phyloP scores from a whole-genome alignment of 2,113 vertebrate species.

The Pseudopipra pipra region DNA sequence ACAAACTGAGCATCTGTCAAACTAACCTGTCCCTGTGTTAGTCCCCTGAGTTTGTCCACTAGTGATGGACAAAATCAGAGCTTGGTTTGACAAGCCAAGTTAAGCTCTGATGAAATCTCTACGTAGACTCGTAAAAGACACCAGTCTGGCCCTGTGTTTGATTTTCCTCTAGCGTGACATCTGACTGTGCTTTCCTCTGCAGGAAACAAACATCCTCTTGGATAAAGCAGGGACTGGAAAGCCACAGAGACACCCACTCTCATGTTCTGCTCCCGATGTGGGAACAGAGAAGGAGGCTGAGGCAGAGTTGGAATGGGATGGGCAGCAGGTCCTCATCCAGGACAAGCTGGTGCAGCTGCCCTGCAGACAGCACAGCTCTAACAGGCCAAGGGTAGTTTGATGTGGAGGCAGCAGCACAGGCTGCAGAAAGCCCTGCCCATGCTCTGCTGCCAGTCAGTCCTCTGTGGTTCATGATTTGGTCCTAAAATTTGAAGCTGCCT shows the following conservation, averaged over 20 bases:
- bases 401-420: background rate
- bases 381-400: background rate
- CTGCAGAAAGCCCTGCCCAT: background rate
- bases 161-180: background rate
- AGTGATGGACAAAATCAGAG: background rate
- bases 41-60: background rate
- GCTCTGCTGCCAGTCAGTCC: background rate
- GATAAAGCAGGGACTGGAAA: background rate
- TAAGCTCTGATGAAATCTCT: background rate
- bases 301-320: background rate
- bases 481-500: background rate
- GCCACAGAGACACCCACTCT: background rate
- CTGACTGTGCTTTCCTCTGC: background rate
- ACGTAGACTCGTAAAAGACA: background rate
- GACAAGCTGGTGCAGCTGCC: background rate
- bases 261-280: background rate
- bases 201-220: conserved; percentile 23
- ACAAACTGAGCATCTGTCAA: background rate
- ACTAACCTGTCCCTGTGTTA: background rate
- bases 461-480: background rate
- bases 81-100: background rate
- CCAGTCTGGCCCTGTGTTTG: background rate
- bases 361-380: fast-evolving
- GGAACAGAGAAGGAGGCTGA: background rate
- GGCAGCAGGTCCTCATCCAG: background rate